Evolutionary conservation across 2,797 vertebrate genomes (phyloP).

Genomic region (Acomys russatus): DNA sequence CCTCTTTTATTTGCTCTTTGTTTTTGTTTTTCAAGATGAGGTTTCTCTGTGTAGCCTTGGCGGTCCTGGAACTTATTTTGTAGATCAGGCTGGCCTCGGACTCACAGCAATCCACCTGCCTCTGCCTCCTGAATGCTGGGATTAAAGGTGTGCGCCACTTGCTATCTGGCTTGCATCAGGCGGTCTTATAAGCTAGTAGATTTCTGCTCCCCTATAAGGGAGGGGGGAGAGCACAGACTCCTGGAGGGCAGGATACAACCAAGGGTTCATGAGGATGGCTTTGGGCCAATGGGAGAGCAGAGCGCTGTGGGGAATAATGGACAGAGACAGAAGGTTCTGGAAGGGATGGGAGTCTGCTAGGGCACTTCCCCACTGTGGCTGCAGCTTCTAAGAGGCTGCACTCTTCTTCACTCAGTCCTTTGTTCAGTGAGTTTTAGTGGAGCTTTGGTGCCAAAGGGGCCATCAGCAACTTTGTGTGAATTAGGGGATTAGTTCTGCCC

Average conservation of each 20-base stretch:
- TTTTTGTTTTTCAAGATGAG: too few relatives aligned
- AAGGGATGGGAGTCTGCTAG: too few relatives aligned
- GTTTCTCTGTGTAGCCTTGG: neutral
- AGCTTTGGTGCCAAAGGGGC: neutral
- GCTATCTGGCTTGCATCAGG: neutral
- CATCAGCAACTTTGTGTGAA: neutral
- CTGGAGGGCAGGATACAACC: neutral
- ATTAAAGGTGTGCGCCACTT: neutral
- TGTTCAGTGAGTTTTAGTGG: neutral
- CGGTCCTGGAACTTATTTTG: neutral
- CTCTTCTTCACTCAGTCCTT: neutral
- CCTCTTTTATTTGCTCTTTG: too few relatives aligned
- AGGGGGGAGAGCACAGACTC: neutral
- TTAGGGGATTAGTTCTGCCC: neutral
- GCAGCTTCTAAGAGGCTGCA: neutral
- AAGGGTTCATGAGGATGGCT: neutral
- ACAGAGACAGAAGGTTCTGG: neutral
- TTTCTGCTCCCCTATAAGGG: neutral
- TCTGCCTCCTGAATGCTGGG: neutral
- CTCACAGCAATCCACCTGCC: neutral
- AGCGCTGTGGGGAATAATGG: neutral
- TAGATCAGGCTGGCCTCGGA: neutral
- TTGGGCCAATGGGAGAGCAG: neutral
- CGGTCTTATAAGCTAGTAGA: neutral
- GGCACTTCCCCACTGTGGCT: neutral